Base-by-base conservation (phyloP, 53 echinoderm and acorn worm genomes). In the Paelopatides confundens region DNA sequence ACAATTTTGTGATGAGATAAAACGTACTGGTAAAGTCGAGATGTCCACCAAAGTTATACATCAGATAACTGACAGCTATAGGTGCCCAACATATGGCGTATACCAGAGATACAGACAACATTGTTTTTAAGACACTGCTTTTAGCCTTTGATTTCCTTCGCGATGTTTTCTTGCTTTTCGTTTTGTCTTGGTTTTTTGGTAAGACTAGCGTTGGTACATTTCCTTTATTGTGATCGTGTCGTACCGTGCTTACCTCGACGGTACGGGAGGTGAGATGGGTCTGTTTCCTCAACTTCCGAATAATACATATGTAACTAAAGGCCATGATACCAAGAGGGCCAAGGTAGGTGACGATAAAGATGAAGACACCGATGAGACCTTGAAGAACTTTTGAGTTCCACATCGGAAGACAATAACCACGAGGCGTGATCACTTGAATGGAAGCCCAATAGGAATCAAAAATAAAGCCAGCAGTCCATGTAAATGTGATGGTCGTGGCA, bases 51-150 rank as follows among this genome's bases (percentile, higher is more conserved):
- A 96, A 86, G 81, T 93, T 94, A 36, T 86, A 96, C 35, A 93
- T 71, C 5, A 96, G 76, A 69, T 91, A 96, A 86, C 89, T 96
- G 39, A 94, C 87, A 1, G 94, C 94, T 21, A 93, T 89, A 27
- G 96, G 96, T 32, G 94, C 91, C 96, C 96, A 96, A 47, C 93
- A 87, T 53, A 94, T 76, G 62, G 93, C 94, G 69, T 96, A 96
- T 1, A 89, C 93, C 3, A 88, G 46, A 0, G 94, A 96, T 2
- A 96, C 96, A 2, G 89, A 88, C 17, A 91, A 23, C 92, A 94
- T 92, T 9, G 96, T 96, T 74, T 94, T 94, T 46, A 96, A 77
- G 49, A 96, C 93, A 74, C 94, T 96, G 21, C 74, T 77, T 38
- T 86, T 91, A 31, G 93, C 96, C 52, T 69, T 43, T 27, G 86